A percentile compares a stretch with the other conserved stretches of the same genome.
phyloP scores from a whole-genome alignment of 2,113 vertebrate species.

The Bufo bufo region DNA sequence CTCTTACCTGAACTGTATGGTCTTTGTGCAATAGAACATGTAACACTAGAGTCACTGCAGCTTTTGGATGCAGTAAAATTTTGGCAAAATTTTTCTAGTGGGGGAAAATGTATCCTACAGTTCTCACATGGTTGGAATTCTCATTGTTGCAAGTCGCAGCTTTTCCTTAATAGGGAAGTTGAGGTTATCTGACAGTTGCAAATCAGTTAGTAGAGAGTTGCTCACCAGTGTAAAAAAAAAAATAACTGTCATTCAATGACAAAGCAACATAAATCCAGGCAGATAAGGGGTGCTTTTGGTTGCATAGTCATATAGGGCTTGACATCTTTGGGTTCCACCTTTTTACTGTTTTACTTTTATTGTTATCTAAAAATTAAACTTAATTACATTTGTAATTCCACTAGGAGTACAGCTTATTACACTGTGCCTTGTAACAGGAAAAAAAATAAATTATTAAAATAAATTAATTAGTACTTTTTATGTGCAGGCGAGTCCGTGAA shows the following conservation, averaged over 20 bases:
- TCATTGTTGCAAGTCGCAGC: too few relatives aligned
- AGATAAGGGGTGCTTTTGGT: background rate
- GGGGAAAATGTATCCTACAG: too few relatives aligned
- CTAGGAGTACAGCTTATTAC: slow-evolving; percentile 59
- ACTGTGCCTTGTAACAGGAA: slow-evolving; percentile 42
- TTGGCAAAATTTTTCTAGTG: too few relatives aligned
- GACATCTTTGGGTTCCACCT: slow-evolving; percentile 39
- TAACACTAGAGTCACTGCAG: too few relatives aligned
- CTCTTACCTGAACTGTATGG: too few relatives aligned
- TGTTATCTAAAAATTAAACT: slow-evolving; percentile 60
- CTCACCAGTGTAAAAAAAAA: too few relatives aligned
- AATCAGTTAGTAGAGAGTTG: too few relatives aligned
- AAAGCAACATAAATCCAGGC: too few relatives aligned
- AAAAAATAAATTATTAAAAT: slow-evolving; percentile 61
- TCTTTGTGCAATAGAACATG: too few relatives aligned
- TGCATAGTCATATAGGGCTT: background rate
- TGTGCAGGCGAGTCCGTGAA: slow-evolving; percentile 64
- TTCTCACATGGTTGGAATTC: too few relatives aligned
- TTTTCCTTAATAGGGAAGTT: background rate
- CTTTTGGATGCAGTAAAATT: too few relatives aligned
- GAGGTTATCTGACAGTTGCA: background rate
- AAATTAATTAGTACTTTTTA: slow-evolving; percentile 67
- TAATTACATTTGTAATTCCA: slow-evolving; percentile 62
- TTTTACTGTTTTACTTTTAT: slow-evolving; percentile 38
- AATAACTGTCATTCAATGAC: too few relatives aligned